A percentile compares a stretch with the other conserved stretches of the same genome.
These are phyloP conservation scores for Dryococelus australis DNA, from an alignment of 2,888 invertebrate genomes.

Conservation along the genomic window DNA sequence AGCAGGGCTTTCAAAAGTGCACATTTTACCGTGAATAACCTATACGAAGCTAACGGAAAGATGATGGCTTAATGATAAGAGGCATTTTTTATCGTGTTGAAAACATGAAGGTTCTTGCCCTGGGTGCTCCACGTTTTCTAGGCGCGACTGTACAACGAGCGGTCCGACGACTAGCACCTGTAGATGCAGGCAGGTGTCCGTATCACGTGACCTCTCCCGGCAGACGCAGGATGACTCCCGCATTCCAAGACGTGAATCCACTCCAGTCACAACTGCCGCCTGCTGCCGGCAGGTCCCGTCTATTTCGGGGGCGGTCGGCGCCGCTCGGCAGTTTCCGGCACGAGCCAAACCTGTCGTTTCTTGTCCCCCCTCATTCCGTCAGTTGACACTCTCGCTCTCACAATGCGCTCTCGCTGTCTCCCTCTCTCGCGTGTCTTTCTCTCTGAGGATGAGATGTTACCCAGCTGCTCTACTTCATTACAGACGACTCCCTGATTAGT, in stretches of 20 bases:
- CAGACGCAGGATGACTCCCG: not conserved
- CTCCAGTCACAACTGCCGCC: not conserved
- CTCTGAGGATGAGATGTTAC: not conserved
- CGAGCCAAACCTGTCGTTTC: not conserved
- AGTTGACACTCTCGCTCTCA: not conserved
- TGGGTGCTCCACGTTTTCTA: not conserved
- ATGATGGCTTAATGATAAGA: too few relatives aligned
- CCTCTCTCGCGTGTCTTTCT: not conserved
- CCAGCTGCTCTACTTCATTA: not conserved
- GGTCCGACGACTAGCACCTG: not conserved
- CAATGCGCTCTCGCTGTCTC: not conserved
- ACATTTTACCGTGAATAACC: too few relatives aligned
- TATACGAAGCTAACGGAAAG: too few relatives aligned
- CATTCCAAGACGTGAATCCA: not conserved
- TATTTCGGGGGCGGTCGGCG: not conserved
- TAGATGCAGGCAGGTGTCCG: not conserved
- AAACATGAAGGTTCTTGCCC: not conserved
- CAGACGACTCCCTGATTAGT: too few relatives aligned
- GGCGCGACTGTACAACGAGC: not conserved
- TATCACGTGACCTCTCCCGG: slow-evolving; percentile 16
- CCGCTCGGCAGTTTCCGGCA: not conserved
- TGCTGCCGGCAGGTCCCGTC: not conserved
- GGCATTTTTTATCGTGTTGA: not conserved
- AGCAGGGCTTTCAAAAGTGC: too few relatives aligned
- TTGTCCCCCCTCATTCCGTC: not conserved